Evolutionary conservation across 2,797 vertebrate genomes (phyloP), one percentile per base, ranked within the genome.

Genomic region (Pagetopsis macropterus): DNA sequence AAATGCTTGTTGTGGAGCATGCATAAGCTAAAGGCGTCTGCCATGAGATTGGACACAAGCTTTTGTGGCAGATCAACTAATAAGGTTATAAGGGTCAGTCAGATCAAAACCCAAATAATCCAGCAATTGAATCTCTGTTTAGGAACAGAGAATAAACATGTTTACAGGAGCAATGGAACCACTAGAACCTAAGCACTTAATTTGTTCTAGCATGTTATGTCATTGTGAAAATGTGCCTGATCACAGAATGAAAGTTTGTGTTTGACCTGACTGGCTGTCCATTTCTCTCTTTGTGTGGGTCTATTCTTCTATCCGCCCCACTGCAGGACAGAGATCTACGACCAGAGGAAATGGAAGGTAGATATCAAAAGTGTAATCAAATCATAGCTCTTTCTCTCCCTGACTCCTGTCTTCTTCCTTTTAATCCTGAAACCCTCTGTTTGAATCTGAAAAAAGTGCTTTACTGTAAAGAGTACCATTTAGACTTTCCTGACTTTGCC

Each of bases 271-370:
- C 62, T 60, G n/a, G 17, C 50, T 76, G 45, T 59, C 27, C 4
- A 43, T 66, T 31, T 78, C 3, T 83, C 62, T 83, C 45, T 65
- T 37, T 37, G 13, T 84, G 21, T 14, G n/a, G 81, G 37, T 71
- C 46, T 19, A 67, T 16, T 73, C 13, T 70, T 77, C 46, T 55
- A 8, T 70, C 40, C 5, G 37, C 66, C 46, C 75, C 68, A 55
- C 72, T 8, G 14, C 87, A 95, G 95, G 93, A 95, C 92, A 91
- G 95, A 92, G 91, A 95, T 85, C 91, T 95, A 48, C 91, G 94
- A 48, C 95, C 94, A 81, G 95, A 95, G 75, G 95, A 95, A 82
- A 94, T 95, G 85, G 95, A 95, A 94, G 95, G 95, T 95, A 84
- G 19, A 70, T 49, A 60, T 65, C 1, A 57, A 52, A 65, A 50